Evolutionary conservation across 2,888 invertebrate genomes (phyloP).

Genomic region (Drosophila pegasa): DNA sequence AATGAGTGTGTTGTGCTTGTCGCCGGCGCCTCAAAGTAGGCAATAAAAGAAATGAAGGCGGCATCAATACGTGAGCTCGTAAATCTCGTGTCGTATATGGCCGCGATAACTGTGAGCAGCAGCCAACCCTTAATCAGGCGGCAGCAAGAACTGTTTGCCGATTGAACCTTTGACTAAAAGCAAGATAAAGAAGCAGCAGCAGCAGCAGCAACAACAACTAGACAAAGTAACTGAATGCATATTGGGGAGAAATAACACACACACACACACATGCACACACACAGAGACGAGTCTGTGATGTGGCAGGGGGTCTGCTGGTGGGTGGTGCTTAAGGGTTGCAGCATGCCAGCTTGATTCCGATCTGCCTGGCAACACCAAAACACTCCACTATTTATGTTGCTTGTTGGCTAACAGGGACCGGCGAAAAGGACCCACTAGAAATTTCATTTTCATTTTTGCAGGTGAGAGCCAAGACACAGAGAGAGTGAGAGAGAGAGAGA

Average conservation of each 20-base stretch:
- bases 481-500: slow-evolving; percentile 10
- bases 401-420: slow-evolving; percentile 34
- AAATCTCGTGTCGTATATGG: slow-evolving; percentile 45
- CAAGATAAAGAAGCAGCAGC: slow-evolving; percentile 66
- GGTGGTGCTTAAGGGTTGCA: slow-evolving; percentile 65
- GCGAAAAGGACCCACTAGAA: slow-evolving; percentile 57
- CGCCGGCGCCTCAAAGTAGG: slow-evolving; percentile 63
- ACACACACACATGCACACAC: background rate
- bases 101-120: slow-evolving; percentile 8
- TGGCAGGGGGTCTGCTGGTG: slow-evolving; percentile 12
- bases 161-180: slow-evolving; percentile 72
- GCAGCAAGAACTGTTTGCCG: slow-evolving; percentile 47
- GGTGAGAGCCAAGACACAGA: slow-evolving; percentile 58
- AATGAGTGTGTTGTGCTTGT: slow-evolving; percentile 23
- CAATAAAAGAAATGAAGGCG: slow-evolving; percentile 51
- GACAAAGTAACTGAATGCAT: slow-evolving; percentile 47
- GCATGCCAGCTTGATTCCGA: slow-evolving; percentile 38
- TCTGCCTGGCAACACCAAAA: slow-evolving; percentile 67
- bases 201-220: slow-evolving; percentile 29
- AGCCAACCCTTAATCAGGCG: slow-evolving; percentile 59
- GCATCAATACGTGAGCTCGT: slow-evolving; percentile 52
- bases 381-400: slow-evolving; percentile 59
- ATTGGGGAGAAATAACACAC: slow-evolving; percentile 18
- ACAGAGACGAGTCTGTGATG: background rate
- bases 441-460: slow-evolving; percentile 77